Percentiles rank a stretch among this genome's conserved stretches.
phyloP scores from a whole-genome alignment of 2,888 invertebrate genomes.

The Ischnura elegans region DNA sequence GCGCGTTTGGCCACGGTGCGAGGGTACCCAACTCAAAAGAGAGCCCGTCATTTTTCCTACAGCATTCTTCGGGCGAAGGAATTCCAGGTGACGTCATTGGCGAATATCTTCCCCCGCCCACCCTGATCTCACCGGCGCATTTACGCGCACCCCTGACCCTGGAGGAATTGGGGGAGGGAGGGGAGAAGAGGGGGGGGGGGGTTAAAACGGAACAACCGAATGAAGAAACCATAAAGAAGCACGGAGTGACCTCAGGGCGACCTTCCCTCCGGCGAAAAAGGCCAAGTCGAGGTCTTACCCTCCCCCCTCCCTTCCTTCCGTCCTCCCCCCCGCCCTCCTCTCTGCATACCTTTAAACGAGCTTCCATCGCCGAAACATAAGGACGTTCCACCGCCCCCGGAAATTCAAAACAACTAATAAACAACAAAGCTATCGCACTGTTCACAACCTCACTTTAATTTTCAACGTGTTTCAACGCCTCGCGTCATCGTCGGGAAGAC shows the following conservation, averaged over 20 bases:
- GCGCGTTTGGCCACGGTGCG: too few relatives aligned
- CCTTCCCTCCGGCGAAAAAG: conserved; percentile 19
- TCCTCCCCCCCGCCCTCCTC: not conserved
- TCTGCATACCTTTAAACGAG: not conserved
- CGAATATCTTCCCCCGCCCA: not conserved
- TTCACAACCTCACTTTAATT: too few relatives aligned
- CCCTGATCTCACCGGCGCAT: not conserved
- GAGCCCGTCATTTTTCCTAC: too few relatives aligned
- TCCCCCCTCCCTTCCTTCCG: not conserved
- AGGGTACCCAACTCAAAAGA: too few relatives aligned
- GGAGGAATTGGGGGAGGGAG: not conserved
- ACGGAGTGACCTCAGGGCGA: conserved; percentile 44
- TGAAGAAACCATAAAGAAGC: not conserved
- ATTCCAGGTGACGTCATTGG: conserved; percentile 31
- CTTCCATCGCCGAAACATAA: not conserved
- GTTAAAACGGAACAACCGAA: conserved; percentile 10
- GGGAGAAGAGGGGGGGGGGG: not conserved
- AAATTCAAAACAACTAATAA: too few relatives aligned
- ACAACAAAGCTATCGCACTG: too few relatives aligned
- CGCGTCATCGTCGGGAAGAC: too few relatives aligned
- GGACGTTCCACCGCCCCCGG: too few relatives aligned
- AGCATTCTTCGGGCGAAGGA: not conserved
- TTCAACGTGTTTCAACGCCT: too few relatives aligned
- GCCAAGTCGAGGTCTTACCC: not conserved
- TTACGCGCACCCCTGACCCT: not conserved